A percentile compares a stretch with the other conserved stretches of the same genome.
phyloP scores from a whole-genome alignment of 2,113 vertebrate genomes.

The Maylandia zebra region DNA sequence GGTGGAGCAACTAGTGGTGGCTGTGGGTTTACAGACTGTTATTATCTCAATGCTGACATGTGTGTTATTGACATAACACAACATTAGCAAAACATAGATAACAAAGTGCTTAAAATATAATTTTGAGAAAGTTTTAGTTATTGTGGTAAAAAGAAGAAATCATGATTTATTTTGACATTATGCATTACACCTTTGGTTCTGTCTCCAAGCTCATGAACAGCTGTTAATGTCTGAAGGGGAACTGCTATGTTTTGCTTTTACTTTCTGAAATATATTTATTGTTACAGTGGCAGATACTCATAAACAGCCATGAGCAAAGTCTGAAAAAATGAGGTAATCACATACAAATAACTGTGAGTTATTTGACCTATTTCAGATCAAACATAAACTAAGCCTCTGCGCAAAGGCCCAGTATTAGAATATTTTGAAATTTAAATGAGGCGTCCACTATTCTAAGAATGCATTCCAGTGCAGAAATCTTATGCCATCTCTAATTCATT shows the following conservation, averaged over 20 bases:
- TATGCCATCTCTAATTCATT: neutral
- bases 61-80: neutral
- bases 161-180: neutral
- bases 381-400: neutral
- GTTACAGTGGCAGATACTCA: neutral
- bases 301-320: neutral
- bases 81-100: neutral
- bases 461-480: neutral
- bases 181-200: neutral
- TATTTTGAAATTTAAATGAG: neutral
- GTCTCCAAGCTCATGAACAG: neutral
- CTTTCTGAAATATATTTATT: neutral
- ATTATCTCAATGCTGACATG: constrained; percentile 30
- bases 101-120: neutral
- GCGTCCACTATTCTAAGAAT: neutral
- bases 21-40: neutral
- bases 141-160: neutral
- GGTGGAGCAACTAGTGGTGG: neutral
- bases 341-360: neutral
- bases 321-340: neutral
- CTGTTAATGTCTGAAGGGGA: neutral
- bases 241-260: neutral
- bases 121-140: neutral
- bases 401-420: neutral
- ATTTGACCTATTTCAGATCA: neutral